These are phyloP conservation scores for Lithophane leautieri DNA, from an alignment of 2,888 invertebrate genomes.

Conservation along the genomic window DNA sequence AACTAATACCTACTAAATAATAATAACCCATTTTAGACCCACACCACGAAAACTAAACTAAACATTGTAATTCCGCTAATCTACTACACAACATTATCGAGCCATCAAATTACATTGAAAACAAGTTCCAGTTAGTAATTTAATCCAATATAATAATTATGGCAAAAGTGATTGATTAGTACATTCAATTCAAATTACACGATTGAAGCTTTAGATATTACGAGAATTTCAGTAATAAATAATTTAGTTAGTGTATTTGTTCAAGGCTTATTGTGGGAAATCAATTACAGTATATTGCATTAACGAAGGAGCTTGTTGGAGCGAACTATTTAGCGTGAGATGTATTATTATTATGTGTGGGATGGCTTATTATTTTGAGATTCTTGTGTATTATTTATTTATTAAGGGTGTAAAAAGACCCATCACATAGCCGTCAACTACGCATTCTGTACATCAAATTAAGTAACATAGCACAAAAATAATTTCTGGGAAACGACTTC, in stretches of 20 bases:
- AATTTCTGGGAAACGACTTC: too few relatives aligned
- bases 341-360: not conserved
- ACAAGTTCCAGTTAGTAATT: constrained; percentile 35
- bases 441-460: too few relatives aligned
- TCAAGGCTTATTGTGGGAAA: constrained; percentile 5
- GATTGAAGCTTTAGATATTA: constrained; percentile 24
- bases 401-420: too few relatives aligned
- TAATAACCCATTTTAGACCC: not conserved
- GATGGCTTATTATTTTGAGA: not conserved
- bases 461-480: too few relatives aligned
- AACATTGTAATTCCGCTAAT: constrained; percentile 7
- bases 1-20: not conserved
- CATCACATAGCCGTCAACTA: too few relatives aligned
- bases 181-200: constrained; percentile 25
- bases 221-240: constrained; percentile 18
- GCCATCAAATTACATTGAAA: constrained; percentile 29
- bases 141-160: constrained; percentile 46
- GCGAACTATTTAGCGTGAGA: not conserved
- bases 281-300: constrained; percentile 6
- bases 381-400: too few relatives aligned
- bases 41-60: not conserved
- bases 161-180: constrained; percentile 57
- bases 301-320: not conserved
- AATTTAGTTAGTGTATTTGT: constrained; percentile 8
- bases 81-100: constrained; percentile 5